These are phyloP conservation scores for Cryptocephalus primarius DNA, from an alignment of 2,888 invertebrate genomes.

Conservation along the genomic window DNA sequence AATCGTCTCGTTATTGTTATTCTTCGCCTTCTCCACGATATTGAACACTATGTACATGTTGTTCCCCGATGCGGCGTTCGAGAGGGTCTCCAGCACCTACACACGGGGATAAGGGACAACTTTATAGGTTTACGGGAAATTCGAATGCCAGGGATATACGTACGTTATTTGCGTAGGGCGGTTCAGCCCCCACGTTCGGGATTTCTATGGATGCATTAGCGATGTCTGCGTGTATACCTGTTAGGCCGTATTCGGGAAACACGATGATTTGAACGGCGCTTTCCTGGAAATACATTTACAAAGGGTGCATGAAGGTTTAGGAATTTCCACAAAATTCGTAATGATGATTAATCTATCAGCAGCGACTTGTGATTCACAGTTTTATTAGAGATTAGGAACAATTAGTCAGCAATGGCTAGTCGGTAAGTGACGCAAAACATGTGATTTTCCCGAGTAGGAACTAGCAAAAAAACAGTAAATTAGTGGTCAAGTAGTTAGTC, in stretches of 20 bases:
- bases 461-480: too few relatives aligned
- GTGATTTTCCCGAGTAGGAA: too few relatives aligned
- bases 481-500: too few relatives aligned
- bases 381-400: too few relatives aligned
- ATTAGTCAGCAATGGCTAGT: too few relatives aligned
- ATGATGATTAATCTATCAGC: too few relatives aligned
- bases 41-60: conserved; percentile 16
- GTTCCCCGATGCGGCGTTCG: conserved; percentile 16
- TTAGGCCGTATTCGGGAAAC: not conserved
- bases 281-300: not conserved
- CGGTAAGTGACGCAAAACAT: too few relatives aligned
- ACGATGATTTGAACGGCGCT: not conserved
- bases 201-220: not conserved
- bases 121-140: too few relatives aligned
- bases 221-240: not conserved
- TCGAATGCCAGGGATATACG: too few relatives aligned
- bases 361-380: too few relatives aligned
- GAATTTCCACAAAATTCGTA: too few relatives aligned
- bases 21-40: conserved; percentile 14
- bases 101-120: not conserved
- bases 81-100: conserved; percentile 12
- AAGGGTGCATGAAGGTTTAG: too few relatives aligned
- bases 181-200: not conserved
- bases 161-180: not conserved
- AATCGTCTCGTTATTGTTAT: conserved; percentile 11